Conservation (phyloP, 2,113 vertebrate genomes). For the Heterotilapia buettikoferi region DNA sequence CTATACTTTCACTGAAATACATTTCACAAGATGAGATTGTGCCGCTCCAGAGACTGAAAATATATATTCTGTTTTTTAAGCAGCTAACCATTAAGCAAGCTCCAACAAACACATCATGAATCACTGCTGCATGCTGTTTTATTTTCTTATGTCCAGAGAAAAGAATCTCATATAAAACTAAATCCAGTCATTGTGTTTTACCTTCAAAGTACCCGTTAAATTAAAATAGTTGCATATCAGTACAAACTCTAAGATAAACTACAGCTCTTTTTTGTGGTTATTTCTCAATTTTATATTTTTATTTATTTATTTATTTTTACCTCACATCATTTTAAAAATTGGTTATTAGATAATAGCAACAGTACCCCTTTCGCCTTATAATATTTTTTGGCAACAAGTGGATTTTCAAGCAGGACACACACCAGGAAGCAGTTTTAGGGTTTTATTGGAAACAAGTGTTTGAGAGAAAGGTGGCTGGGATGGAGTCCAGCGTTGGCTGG, state of each 20-base stretch:
- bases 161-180: neutral
- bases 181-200: neutral
- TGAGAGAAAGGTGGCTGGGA: neutral
- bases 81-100: neutral
- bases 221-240: neutral
- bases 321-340: neutral
- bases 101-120: neutral
- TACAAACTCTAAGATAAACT: neutral
- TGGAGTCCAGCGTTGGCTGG: neutral
- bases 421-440: neutral
- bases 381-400: neutral
- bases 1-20: neutral
- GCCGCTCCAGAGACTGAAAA: neutral
- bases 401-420: neutral
- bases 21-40: neutral
- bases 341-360: neutral
- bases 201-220: neutral
- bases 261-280: neutral
- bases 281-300: neutral
- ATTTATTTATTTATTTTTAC: neutral
- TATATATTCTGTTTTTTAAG: neutral
- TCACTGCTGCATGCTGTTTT: neutral
- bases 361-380: neutral
- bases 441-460: neutral
- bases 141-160: neutral